Conservation (phyloP, 2,113 vertebrate genomes). For the Herpetotheres cachinnans region DNA sequence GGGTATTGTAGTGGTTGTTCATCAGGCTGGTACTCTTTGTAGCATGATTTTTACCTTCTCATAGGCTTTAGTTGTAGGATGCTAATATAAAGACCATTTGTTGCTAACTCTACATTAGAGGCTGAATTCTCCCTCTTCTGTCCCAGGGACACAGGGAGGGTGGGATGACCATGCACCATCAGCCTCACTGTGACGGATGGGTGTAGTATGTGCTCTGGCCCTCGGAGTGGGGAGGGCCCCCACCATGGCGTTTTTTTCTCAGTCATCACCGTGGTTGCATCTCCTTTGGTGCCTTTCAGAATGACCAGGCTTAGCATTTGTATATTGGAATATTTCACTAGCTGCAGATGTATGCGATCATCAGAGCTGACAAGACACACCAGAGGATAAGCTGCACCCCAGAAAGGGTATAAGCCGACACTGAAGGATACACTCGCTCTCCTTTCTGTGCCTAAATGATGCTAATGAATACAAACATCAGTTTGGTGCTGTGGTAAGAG, state of each 20-base stretch:
- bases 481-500: background rate
- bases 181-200: background rate
- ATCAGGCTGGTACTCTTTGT: background rate
- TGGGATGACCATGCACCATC: background rate
- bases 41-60: background rate
- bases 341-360: background rate
- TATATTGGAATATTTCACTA: background rate
- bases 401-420: background rate
- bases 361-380: background rate
- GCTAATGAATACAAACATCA: background rate
- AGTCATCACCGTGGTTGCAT: accelerated
- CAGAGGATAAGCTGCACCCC: background rate
- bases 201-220: background rate
- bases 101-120: background rate
- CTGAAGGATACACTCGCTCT: background rate
- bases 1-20: background rate
- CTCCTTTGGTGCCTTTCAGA: background rate
- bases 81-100: background rate
- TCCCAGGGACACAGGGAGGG: too few species aligned
- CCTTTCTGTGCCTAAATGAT: background rate
- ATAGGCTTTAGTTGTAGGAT: background rate
- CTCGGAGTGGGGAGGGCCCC: background rate
- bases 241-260: background rate
- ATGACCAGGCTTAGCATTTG: background rate
- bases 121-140: background rate